Conservation (phyloP, 2,113 vertebrate species). For the Anoplopoma fimbria region DNA sequence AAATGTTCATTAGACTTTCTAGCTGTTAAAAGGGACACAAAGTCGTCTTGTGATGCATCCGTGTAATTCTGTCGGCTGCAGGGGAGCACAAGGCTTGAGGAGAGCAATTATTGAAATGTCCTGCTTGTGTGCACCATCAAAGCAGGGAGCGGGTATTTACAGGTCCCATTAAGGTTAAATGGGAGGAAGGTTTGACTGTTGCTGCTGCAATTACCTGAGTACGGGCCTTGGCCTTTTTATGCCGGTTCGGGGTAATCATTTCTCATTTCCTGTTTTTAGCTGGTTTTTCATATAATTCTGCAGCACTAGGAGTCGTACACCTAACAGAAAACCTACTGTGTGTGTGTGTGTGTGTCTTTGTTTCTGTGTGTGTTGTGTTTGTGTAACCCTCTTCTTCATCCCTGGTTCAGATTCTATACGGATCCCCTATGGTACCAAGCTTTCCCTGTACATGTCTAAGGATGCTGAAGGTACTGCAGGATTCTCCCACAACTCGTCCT, state of each 20-base stretch:
- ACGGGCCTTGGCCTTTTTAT: conserved; percentile 51
- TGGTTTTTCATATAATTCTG: conserved; percentile 36
- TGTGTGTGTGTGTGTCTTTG: conserved; percentile 45
- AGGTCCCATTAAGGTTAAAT: conserved; percentile 64
- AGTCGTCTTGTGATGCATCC: neutral
- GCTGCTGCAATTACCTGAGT: conserved; percentile 58
- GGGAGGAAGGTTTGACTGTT: conserved; percentile 49
- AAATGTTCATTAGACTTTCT: conserved; percentile 15
- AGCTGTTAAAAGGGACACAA: conserved; percentile 7
- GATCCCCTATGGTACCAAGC: conserved; percentile 89
- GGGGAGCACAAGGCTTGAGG: conserved; percentile 1
- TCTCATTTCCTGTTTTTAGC: conserved; percentile 46
- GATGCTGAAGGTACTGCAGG: conserved; percentile 86
- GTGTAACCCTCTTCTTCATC: conserved; percentile 83
- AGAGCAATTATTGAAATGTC: conserved; percentile 45
- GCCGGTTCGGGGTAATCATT: conserved; percentile 45
- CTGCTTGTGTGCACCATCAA: conserved; percentile 22
- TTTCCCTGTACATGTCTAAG: conserved; percentile 89
- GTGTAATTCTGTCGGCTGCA: conserved; percentile 11
- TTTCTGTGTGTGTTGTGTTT: conserved; percentile 60
- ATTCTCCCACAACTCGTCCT: conserved; percentile 57
- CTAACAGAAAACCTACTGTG: conserved; percentile 38
- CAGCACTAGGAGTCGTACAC: conserved; percentile 8
- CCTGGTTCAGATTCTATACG: conserved; percentile 89
- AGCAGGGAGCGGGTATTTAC: conserved; percentile 55